These are phyloP conservation scores for Gerris lacustris DNA, from an alignment of 2,888 invertebrate species.

Conservation along the genomic window DNA sequence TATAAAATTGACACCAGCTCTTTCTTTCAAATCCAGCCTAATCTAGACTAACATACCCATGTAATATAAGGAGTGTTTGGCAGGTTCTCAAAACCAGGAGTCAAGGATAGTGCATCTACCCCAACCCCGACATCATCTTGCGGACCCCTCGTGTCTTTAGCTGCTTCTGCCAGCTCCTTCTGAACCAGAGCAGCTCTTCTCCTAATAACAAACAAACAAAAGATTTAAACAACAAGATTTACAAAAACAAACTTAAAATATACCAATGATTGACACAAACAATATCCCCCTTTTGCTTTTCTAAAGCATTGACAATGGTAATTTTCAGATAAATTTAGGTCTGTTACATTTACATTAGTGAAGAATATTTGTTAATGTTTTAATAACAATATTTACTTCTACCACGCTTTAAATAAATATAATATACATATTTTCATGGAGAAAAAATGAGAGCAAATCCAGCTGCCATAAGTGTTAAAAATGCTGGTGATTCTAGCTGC, in stretches of 20 bases:
- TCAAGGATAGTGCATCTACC: background rate
- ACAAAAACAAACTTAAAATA: background rate
- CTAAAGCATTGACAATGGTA: background rate
- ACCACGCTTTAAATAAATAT: too few species aligned
- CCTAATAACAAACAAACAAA: slow-evolving; percentile 45
- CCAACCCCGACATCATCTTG: background rate
- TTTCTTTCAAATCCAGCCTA: too few species aligned
- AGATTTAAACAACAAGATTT: slow-evolving; percentile 1
- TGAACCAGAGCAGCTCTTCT: slow-evolving; percentile 77
- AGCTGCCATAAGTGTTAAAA: too few species aligned
- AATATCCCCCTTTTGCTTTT: background rate
- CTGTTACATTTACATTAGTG: too few species aligned
- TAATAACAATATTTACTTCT: too few species aligned
- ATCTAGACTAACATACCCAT: background rate
- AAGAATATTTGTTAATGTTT: too few species aligned
- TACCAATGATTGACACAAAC: background rate
- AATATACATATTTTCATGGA: too few species aligned
- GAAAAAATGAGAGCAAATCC: too few species aligned
- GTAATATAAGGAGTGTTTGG: background rate
- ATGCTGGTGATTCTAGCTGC: too few species aligned
- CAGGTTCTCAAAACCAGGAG: background rate
- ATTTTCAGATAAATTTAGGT: too few species aligned
- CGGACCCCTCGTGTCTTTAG: slow-evolving; percentile 52
- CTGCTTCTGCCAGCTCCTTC: slow-evolving; percentile 84
- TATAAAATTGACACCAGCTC: too few species aligned